A percentile compares a stretch with the other conserved stretches of the same genome.
phyloP scores from a whole-genome alignment of 2,113 vertebrate species.

The Epinephelus moara region DNA sequence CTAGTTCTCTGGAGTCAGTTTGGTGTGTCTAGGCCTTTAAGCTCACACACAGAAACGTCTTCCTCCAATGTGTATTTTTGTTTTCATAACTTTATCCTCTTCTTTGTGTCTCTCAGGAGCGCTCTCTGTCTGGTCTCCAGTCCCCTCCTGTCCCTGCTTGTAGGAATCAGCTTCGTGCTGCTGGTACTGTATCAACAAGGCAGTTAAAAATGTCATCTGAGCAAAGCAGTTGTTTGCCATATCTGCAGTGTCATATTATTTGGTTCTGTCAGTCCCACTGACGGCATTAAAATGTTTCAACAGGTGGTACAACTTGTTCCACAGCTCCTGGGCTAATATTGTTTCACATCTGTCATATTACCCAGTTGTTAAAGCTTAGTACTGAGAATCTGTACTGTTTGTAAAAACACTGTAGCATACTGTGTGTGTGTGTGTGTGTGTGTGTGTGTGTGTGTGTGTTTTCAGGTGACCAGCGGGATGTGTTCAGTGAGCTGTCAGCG shows the following conservation, averaged over 20 bases:
- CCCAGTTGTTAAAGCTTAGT: not conserved
- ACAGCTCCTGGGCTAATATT: not conserved
- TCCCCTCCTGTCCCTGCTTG: conserved; percentile 93
- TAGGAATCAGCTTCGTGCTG: conserved; percentile 90
- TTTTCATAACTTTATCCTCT: not conserved
- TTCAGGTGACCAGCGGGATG: conserved; percentile 87
- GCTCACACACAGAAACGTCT: not conserved
- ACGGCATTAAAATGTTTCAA: not conserved
- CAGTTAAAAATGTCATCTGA: not conserved
- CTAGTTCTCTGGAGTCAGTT: too few species aligned
- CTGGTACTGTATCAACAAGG: conserved; percentile 79
- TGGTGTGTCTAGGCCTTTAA: too few species aligned
- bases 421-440: conserved; percentile 4
- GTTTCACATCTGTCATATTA: not conserved
- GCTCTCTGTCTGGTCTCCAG: conserved; percentile 81
- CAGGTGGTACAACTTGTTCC: not conserved
- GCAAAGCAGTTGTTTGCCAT: not conserved
- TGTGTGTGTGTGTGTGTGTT: not conserved
- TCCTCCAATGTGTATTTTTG: not conserved
- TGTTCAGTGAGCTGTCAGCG: conserved; percentile 90
- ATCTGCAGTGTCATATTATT: not conserved
- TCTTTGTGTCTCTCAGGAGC: conserved; percentile 79
- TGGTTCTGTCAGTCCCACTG: too few species aligned
- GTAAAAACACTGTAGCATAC: not conserved
- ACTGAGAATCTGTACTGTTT: not conserved